A percentile compares a stretch with the other conserved stretches of the same genome.
phyloP scores from a whole-genome alignment of 2,113 vertebrate species.

The Pagrus major region DNA sequence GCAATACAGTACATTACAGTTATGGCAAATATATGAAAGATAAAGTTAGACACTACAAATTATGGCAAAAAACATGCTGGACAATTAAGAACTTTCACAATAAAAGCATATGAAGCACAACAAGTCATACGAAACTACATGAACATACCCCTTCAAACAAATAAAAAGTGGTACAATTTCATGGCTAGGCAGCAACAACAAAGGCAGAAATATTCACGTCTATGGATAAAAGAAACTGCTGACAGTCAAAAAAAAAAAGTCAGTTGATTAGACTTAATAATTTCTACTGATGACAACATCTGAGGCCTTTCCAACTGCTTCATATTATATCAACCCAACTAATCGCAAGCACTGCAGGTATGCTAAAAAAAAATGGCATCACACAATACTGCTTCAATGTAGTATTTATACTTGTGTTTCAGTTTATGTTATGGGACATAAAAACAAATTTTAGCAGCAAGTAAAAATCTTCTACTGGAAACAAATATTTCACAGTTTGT shows the following conservation, averaged over 20 bases:
- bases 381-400: conserved; percentile 65
- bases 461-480: conserved; percentile 69
- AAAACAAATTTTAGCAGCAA: conserved; percentile 83
- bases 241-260: conserved; percentile 35
- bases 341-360: conserved; percentile 52
- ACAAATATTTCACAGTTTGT: conserved; percentile 83
- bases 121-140: conserved; percentile 66
- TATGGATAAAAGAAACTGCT: conserved; percentile 50
- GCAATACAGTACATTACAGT: conserved; percentile 79
- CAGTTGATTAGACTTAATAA: conserved; percentile 46
- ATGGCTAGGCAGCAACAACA: conserved; percentile 69
- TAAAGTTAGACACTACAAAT: conserved; percentile 75
- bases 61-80: conserved; percentile 76
- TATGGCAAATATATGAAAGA: conserved; percentile 77
- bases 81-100: conserved; percentile 64
- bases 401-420: conserved; percentile 55
- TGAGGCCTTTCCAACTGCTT: conserved; percentile 36
- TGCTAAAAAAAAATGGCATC: conserved; percentile 35
- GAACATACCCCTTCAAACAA: conserved; percentile 59
- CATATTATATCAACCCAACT: conserved; percentile 44
- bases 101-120: conserved; percentile 76
- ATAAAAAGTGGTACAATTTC: conserved; percentile 44
- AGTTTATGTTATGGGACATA: conserved; percentile 58
- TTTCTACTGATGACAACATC: conserved; percentile 44
- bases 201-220: conserved; percentile 62